Evolutionary conservation across 2,113 vertebrate genomes (phyloP).

Genomic region (Zosterops borbonicus): DNA sequence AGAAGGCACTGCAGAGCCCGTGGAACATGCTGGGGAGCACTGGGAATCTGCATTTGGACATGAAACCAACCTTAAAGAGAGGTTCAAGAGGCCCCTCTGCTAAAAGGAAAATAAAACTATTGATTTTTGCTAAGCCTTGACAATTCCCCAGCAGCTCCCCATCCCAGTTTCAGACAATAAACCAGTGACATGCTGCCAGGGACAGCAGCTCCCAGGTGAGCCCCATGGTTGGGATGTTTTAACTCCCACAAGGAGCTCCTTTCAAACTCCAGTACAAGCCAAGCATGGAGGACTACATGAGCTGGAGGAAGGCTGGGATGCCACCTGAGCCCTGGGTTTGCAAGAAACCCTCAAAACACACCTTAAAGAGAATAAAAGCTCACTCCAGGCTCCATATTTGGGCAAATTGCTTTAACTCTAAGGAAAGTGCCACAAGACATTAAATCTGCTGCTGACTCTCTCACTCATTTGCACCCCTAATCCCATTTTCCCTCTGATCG

Average conservation of each 20-base stretch:
- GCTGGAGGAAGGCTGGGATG: neutral
- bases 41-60: neutral
- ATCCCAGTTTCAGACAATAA: neutral
- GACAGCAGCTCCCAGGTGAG: neutral
- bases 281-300: rapidly evolving
- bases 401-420: neutral
- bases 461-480: neutral
- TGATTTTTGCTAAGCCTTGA: neutral
- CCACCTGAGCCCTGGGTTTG: neutral
- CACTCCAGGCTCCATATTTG: neutral
- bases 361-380: neutral
- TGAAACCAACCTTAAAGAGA: neutral
- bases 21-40: rapidly evolving
- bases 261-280: neutral
- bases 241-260: neutral
- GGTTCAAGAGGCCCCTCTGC: neutral
- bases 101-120: neutral
- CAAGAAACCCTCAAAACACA: neutral
- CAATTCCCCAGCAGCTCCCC: neutral
- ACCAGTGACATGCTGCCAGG: neutral
- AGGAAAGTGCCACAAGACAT: neutral
- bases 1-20: neutral
- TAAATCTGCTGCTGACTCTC: neutral
- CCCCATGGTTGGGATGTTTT: neutral
- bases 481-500: neutral